Evolutionary conservation across 1,140 invertebrate species (phyloP).

Genomic region (Scaptomyza montana): DNA sequence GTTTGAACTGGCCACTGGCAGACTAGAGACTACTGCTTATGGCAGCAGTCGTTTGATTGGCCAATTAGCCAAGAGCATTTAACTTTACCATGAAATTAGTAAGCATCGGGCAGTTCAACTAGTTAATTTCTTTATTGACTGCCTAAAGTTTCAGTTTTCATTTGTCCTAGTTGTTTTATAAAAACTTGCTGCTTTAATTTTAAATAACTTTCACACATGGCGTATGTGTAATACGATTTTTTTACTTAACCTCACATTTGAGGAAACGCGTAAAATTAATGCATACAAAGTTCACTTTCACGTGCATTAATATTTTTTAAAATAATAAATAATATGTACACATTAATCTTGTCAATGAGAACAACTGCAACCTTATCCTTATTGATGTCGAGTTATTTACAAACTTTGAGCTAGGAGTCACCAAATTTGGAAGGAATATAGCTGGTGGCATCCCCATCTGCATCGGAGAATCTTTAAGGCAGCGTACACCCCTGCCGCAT

Average conservation of each 20-base stretch:
- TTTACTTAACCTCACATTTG: slow-evolving; percentile 36
- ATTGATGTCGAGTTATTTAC: slow-evolving; percentile 71
- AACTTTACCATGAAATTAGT: slow-evolving; percentile 26
- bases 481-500: too few relatives aligned
- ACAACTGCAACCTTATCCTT: slow-evolving; percentile 30
- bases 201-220: slow-evolving; percentile 14
- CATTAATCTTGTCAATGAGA: slow-evolving; percentile 47
- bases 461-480: too few relatives aligned
- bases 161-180: not conserved
- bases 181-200: not conserved
- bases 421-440: too few relatives aligned
- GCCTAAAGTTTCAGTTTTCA: not conserved
- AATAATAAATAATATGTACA: slow-evolving; percentile 23
- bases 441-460: too few relatives aligned
- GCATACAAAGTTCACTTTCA: slow-evolving; percentile 13
- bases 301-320: slow-evolving; percentile 21
- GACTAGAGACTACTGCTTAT: slow-evolving; percentile 42
- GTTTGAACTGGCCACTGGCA: slow-evolving; percentile 39
- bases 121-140: too few relatives aligned
- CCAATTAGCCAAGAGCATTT: slow-evolving; percentile 70
- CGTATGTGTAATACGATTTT: slow-evolving; percentile 43
- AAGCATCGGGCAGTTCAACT: slow-evolving; percentile 16
- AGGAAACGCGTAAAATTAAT: slow-evolving; percentile 60
- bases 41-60: slow-evolving; percentile 65
- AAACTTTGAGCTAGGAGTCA: too few relatives aligned